Conservation (phyloP, 2,888 invertebrate genomes). For the Meiosimyza decipiens region DNA sequence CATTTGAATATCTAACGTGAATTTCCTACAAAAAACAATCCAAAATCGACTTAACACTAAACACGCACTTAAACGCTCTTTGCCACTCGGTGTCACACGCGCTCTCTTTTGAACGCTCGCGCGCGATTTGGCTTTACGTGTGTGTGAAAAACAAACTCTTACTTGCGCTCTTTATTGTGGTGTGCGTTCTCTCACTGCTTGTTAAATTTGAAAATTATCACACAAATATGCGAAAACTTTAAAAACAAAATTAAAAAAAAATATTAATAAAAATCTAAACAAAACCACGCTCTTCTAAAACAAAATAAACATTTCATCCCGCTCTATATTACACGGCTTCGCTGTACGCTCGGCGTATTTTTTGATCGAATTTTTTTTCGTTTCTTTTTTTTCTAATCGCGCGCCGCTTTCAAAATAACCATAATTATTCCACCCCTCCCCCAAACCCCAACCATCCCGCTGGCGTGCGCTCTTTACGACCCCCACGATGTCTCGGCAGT, state of each 20-base stretch:
- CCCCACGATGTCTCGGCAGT: conserved; percentile 70
- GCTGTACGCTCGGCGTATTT: neutral
- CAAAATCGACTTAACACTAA: neutral
- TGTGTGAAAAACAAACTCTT: neutral
- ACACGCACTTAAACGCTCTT: neutral
- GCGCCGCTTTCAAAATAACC: conserved; percentile 67
- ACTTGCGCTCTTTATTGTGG: neutral
- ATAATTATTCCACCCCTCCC: conserved; percentile 69
- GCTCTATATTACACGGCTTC: neutral
- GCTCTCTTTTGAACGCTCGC: conserved; percentile 1
- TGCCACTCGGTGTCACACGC: neutral
- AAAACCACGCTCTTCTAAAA: neutral
- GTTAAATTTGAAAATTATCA: no score
- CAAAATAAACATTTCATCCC: neutral
- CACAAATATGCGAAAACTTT: no score
- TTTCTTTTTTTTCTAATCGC: conserved; percentile 14
- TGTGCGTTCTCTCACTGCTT: neutral
- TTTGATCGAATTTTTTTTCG: neutral
- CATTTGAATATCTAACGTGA: neutral
- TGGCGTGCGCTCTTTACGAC: conserved; percentile 69
- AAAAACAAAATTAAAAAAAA: no score
- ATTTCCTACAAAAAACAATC: neutral
- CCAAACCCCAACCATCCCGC: conserved; percentile 69
- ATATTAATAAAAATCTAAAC: no score
- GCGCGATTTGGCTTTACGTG: neutral